A percentile compares a stretch with the other conserved stretches of the same genome.
phyloP scores from a whole-genome alignment of 2,113 vertebrate species.

The Trochalopteron elliotii region DNA sequence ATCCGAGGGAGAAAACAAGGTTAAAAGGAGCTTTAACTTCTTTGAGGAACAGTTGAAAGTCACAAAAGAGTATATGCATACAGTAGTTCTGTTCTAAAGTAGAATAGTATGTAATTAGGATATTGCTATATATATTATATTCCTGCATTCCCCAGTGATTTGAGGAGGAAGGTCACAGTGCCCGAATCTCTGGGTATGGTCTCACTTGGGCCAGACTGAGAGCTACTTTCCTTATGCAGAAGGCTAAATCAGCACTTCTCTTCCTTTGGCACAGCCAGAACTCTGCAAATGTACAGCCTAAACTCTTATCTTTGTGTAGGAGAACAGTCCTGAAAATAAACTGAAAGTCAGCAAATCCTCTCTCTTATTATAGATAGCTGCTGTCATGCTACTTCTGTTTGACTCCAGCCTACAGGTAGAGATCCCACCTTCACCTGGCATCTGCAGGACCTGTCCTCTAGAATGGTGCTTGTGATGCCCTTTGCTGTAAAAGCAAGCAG shows the following conservation, averaged over 20 bases:
- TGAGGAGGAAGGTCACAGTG: background rate
- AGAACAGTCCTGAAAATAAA: background rate
- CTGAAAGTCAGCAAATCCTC: background rate
- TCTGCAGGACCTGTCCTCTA: background rate
- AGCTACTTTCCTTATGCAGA: background rate
- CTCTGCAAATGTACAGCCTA: background rate
- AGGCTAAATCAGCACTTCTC: background rate
- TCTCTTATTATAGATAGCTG: background rate
- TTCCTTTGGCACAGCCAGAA: background rate
- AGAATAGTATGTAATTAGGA: background rate
- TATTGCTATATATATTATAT: background rate
- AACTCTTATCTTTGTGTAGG: background rate
- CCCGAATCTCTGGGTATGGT: background rate
- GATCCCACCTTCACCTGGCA: background rate
- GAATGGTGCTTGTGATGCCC: background rate
- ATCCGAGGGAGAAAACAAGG: background rate
- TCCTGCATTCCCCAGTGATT: background rate
- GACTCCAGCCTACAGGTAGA: background rate
- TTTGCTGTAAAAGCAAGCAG: background rate
- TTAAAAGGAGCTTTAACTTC: background rate
- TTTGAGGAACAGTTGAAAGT: background rate
- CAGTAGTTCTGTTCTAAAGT: background rate
- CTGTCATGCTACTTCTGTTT: background rate
- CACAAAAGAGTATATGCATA: background rate
- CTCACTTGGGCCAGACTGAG: background rate